Conservation (phyloP, 2,113 vertebrate species). For the Cryptoleucopteryx plumbea region DNA sequence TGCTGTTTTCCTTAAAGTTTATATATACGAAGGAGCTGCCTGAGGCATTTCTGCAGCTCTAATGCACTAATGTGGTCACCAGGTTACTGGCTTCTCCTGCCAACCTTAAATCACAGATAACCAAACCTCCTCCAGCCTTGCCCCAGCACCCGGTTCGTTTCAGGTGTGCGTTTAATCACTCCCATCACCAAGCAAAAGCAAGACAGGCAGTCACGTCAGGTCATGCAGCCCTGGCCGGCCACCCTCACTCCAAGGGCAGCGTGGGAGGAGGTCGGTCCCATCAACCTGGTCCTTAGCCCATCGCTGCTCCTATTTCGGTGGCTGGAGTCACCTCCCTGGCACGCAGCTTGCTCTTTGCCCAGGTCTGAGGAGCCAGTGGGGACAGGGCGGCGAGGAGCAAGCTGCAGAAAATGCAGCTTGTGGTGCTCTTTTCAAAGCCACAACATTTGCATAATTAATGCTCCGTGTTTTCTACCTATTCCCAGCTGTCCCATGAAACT, state of each 20-base stretch:
- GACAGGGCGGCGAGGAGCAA: neutral
- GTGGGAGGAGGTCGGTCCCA: neutral
- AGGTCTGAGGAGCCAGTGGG: rapidly evolving
- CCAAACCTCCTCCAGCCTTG: neutral
- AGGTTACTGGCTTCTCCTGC: neutral
- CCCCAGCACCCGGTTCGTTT: rapidly evolving
- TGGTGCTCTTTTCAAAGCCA: neutral
- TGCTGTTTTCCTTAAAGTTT: neutral
- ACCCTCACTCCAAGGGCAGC: neutral
- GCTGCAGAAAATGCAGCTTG: neutral
- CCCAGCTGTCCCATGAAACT: neutral
- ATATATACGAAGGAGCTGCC: neutral
- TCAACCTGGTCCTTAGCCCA: rapidly evolving
- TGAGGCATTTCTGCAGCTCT: neutral
- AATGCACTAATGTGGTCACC: neutral
- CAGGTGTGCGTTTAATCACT: neutral
- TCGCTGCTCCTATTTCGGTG: neutral
- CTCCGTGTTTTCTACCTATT: neutral
- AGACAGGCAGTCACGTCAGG: neutral
- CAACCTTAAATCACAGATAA: neutral
- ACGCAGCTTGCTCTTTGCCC: neutral
- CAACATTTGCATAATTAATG: neutral
- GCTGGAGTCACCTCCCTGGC: neutral
- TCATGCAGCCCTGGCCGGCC: neutral
- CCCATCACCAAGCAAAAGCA: neutral